Evolutionary conservation across 2,113 vertebrate species (phyloP), one percentile per base, ranked within the genome.

Genomic region (Marmota flaviventris): DNA sequence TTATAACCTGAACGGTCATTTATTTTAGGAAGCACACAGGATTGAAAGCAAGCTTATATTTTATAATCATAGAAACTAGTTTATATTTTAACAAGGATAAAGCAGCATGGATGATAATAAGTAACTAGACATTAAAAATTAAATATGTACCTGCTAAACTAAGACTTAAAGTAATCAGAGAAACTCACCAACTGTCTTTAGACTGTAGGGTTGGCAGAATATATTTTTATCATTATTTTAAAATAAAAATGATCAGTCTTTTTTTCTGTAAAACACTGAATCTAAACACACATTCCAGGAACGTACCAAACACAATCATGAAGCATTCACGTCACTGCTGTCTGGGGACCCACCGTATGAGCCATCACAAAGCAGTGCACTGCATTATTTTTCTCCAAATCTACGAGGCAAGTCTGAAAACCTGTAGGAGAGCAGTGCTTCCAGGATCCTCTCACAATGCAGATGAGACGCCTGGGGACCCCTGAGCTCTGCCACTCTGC

Each of bases 361-460:
- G 97, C 90, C 93, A 29, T 69, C 75, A 95, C 96, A 95, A 91
- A 96, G 94, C 98, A 96, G 89, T 88, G 77, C 83, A 95, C 75
- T 58, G 24, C 93, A 79, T 78, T 78, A 18, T 96, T 98, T 85
- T 70, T 91, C 82, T 93, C 94, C 83, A 9, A 61, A 92, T 81
- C 95, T 94, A n/a, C 81, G 70, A 94, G 90, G 89, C 87, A 94
- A 97, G 73, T 93, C 96, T 93, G 51, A 92, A 96, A 81, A 78
- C 94, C 90, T 84, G 81, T 48, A 48, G 69, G 27, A 95, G 76
- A 97, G 73, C 8, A 9, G 17, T 20, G 0, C 17, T 25, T 61
- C 67, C 79, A 6, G 8, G n/a, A 20, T 48, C 37, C 65, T 56
- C n/a, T 14, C 27, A 25, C 7, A 22, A 25, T 5, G 18, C 53